These are phyloP conservation scores for Dynastes maya DNA, from an alignment of 2,888 invertebrate genomes.

Conservation along the genomic window DNA sequence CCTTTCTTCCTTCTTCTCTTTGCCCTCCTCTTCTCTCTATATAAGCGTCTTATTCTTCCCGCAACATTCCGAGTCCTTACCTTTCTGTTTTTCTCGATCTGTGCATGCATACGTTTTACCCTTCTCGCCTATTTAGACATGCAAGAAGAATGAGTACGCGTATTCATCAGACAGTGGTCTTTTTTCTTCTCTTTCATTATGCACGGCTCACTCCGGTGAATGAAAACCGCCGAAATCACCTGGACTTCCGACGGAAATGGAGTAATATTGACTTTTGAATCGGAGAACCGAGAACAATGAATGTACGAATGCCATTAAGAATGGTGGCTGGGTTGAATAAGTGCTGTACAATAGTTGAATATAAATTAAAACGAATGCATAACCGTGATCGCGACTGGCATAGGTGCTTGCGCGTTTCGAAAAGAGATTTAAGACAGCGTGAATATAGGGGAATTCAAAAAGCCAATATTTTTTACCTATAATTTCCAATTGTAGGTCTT, in stretches of 20 bases:
- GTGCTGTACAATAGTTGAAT: slow-evolving; percentile 28
- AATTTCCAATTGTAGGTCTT: too few relatives aligned
- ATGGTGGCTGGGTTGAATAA: slow-evolving; percentile 18
- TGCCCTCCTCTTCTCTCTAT: background rate
- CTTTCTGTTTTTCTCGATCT: background rate
- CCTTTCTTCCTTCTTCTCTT: background rate
- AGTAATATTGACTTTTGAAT: slow-evolving; percentile 37
- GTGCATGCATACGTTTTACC: background rate
- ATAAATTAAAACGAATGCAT: slow-evolving; percentile 26
- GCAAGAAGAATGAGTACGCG: slow-evolving; percentile 23
- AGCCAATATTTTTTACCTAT: too few relatives aligned
- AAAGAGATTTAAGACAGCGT: too few relatives aligned
- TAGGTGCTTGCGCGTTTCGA: too few relatives aligned
- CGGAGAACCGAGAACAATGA: slow-evolving; percentile 32
- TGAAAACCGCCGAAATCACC: slow-evolving; percentile 59
- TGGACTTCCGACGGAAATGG: slow-evolving; percentile 63
- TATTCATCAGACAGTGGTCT: slow-evolving; percentile 16
- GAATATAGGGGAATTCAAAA: too few relatives aligned
- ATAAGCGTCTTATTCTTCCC: background rate
- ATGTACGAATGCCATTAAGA: slow-evolving; percentile 21
- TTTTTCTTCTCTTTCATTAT: slow-evolving; percentile 9
- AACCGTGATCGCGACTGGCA: background rate
- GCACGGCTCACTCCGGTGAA: slow-evolving; percentile 42
- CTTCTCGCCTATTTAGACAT: background rate
- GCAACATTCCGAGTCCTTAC: background rate